Base-by-base conservation (phyloP, 2,888 invertebrate species). In the Drosophila suboccidentalis region DNA sequence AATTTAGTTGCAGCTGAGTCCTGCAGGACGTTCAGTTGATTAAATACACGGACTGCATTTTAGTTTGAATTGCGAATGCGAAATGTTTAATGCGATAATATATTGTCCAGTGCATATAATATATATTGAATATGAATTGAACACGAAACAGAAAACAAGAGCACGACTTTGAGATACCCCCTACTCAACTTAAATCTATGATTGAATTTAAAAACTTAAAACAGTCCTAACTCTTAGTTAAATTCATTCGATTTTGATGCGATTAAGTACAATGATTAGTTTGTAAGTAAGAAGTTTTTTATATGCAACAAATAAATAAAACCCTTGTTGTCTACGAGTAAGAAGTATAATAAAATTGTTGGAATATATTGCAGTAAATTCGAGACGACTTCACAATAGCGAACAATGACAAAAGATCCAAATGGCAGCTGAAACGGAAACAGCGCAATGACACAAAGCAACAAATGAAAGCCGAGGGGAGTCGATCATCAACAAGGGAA, bases 71-170 rank as follows among this genome's bases (percentile, higher is more conserved):
- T 54, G 51, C 55, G 50, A 75, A 75, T 66, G 10, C 17, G 46
- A 78, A 62, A 72, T 53, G 39, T 65, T 65, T 62, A 76, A 80
- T 62, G 51, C 53, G 63, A 78, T 65, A 72, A 78, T 68, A 26
- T 55, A 51, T 36, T 43, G 41, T 41, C 34, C 11, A 22, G n/a
- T 36, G 43, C 34, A 41, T 26, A 41, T 34, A 13, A 39, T 47
- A 38, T 71, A 55, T 60, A 60, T 78, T 51, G 38, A 43, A 64
- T 34, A 57, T 53, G 46, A 65, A 64, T 75, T 54, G 61, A 55
- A 57, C 73, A 57, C 15, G 15, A 26, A 2, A 0, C 5, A 19
- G 11, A 11, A 43, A 17, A 4, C 11, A 9, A 43, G 3, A 9
- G 4, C 4, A 3, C 4, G 17, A 43, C 19, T 43, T 5, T 17